phyloP scores from a whole-genome alignment of 1,140 invertebrate genomes.

The Thrips palmi region DNA sequence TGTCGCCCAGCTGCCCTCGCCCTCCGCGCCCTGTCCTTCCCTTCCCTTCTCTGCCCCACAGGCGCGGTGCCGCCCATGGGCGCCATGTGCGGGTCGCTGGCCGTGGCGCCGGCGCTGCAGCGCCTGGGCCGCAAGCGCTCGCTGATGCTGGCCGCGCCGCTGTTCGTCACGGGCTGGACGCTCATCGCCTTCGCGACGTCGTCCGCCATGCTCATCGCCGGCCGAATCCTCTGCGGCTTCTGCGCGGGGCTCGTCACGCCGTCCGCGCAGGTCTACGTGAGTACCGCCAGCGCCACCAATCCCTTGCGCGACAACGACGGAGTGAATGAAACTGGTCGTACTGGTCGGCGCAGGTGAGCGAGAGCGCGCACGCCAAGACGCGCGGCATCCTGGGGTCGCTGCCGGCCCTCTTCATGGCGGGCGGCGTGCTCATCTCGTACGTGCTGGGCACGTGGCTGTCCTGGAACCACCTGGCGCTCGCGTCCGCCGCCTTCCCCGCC shows the following conservation, averaged over 20 bases:
- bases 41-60: constrained; percentile 15
- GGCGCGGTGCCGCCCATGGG: constrained; percentile 33
- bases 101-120: constrained; percentile 29
- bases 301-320: neutral
- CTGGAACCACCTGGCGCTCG: constrained; percentile 34
- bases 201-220: constrained; percentile 27
- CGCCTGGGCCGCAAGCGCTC: constrained; percentile 25
- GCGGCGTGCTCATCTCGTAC: constrained; percentile 41
- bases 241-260: constrained; percentile 38
- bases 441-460: constrained; percentile 31
- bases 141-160: constrained; percentile 25
- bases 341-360: constrained; percentile 31
- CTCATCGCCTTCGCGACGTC: constrained; percentile 25
- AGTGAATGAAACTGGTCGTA: neutral
- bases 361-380: constrained; percentile 39
- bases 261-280: constrained; percentile 40
- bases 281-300: constrained; percentile 13
- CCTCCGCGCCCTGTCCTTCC: too few relatives aligned
- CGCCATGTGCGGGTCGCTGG: constrained; percentile 28
- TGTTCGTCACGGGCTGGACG: constrained; percentile 32
- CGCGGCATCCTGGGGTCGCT: constrained; percentile 39
- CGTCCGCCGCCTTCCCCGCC: constrained; percentile 24
- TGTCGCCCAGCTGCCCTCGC: too few relatives aligned
- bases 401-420: constrained; percentile 38
- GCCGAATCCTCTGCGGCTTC: constrained; percentile 35